Conservation (phyloP, 2,888 invertebrate species). For the Galerucella calmariensis region DNA sequence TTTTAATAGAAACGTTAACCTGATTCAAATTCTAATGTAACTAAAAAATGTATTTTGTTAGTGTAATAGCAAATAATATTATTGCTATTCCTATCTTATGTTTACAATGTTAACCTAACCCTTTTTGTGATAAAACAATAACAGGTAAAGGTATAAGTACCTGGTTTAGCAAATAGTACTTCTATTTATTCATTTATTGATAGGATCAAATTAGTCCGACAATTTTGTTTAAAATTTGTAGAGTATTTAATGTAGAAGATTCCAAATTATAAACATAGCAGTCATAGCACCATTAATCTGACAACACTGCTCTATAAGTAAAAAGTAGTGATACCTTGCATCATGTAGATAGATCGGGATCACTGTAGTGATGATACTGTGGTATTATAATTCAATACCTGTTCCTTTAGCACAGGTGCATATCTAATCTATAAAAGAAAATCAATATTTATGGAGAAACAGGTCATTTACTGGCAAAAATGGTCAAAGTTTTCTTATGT, state of each 20-base stretch:
- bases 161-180: slow-evolving; percentile 35
- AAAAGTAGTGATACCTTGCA: slow-evolving; percentile 1
- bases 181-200: slow-evolving; percentile 11
- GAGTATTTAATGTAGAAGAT: slow-evolving; percentile 4
- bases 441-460: neutral
- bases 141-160: slow-evolving; percentile 45
- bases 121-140: slow-evolving; percentile 59
- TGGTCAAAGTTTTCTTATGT: neutral
- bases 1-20: slow-evolving; percentile 54
- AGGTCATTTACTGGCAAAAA: neutral
- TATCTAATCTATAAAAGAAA: neutral
- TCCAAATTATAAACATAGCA: slow-evolving; percentile 10
- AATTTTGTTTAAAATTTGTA: slow-evolving; percentile 3
- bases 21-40: slow-evolving; percentile 37
- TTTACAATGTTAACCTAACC: slow-evolving; percentile 65
- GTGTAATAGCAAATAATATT: slow-evolving; percentile 48
- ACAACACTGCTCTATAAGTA: neutral
- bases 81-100: slow-evolving; percentile 52
- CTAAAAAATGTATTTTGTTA: slow-evolving; percentile 51
- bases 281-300: slow-evolving; percentile 9
- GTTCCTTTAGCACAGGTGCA: neutral
- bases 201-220: neutral
- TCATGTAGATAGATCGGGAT: slow-evolving; percentile 1
- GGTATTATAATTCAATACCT: neutral
- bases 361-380: neutral